Evolutionary conservation across 2,797 vertebrate species (phyloP).

Genomic region (Eidolon dupreanum): DNA sequence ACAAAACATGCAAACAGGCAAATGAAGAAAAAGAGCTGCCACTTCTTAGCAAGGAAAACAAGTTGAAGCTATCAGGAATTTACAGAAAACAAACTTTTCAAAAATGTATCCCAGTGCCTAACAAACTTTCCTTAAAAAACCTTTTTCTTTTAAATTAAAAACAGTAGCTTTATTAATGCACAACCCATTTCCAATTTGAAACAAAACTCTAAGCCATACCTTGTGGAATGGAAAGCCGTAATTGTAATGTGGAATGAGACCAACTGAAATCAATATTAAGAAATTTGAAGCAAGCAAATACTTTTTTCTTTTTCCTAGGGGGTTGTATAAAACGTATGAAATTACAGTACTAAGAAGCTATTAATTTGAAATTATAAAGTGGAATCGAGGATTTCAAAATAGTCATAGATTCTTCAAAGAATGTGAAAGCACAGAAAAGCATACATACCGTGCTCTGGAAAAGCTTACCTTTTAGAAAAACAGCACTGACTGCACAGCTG

Average conservation of each 20-base stretch:
- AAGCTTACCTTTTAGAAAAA: constrained; percentile 51
- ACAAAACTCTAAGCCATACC: constrained; percentile 63
- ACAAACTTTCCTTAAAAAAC: constrained; percentile 47
- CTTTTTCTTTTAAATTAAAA: constrained; percentile 75
- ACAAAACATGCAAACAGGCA: neutral
- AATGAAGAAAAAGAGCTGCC: neutral
- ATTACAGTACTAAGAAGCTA: constrained; percentile 76
- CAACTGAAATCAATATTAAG: constrained; percentile 74
- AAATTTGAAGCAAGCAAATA: constrained; percentile 70
- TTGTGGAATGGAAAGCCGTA: constrained; percentile 69
- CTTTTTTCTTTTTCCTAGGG: constrained; percentile 42
- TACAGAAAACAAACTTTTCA: constrained; percentile 9
- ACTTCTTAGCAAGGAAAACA: neutral
- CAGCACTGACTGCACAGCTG: neutral
- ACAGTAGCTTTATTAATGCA: constrained; percentile 77
- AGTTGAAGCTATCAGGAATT: neutral
- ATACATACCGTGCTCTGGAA: neutral
- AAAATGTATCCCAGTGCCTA: constrained; percentile 44
- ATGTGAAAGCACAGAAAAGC: constrained; percentile 7
- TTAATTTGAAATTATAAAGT: constrained; percentile 78
- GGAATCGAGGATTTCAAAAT: constrained; percentile 67
- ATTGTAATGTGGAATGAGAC: constrained; percentile 70
- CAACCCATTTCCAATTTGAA: constrained; percentile 67
- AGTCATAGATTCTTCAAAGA: constrained; percentile 51
- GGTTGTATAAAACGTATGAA: constrained; percentile 70